Evolutionary conservation across 92 coral and sea anemone species (phyloP).

Genomic region (Epizoanthus fatuus): DNA sequence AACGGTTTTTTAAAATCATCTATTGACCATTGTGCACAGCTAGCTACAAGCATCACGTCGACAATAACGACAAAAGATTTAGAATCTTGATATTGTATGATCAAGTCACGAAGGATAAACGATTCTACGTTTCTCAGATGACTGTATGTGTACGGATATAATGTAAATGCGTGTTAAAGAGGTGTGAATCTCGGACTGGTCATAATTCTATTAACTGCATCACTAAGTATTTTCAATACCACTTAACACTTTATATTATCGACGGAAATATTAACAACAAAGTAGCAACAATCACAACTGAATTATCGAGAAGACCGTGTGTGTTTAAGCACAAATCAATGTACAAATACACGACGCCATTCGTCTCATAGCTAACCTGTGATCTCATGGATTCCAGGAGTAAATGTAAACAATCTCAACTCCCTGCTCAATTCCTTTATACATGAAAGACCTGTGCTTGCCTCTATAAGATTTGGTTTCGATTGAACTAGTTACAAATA

Average conservation of each 20-base stretch:
- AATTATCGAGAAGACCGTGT: no score
- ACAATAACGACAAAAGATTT: neutral
- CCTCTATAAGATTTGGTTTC: neutral
- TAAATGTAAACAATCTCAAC: neutral
- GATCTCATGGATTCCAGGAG: constrained; percentile 30
- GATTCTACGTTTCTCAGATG: neutral
- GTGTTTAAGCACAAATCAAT: neutral
- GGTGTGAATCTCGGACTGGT: neutral
- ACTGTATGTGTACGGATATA: neutral
- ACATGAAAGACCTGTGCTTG: neutral
- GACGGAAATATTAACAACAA: no score
- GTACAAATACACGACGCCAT: constrained; percentile 3
- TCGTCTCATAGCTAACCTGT: constrained; percentile 20
- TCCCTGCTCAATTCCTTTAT: neutral
- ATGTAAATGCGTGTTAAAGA: neutral
- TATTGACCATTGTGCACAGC: neutral
- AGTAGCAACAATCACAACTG: no score
- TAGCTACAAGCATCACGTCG: neutral
- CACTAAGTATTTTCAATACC: neutral
- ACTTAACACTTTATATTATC: neutral
- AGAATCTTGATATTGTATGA: neutral
- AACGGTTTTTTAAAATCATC: neutral
- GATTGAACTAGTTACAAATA: neutral
- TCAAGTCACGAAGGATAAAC: no score
- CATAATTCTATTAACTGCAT: neutral